phyloP scores from a whole-genome alignment of 2,888 invertebrate species.

The Meta bourneti region DNA sequence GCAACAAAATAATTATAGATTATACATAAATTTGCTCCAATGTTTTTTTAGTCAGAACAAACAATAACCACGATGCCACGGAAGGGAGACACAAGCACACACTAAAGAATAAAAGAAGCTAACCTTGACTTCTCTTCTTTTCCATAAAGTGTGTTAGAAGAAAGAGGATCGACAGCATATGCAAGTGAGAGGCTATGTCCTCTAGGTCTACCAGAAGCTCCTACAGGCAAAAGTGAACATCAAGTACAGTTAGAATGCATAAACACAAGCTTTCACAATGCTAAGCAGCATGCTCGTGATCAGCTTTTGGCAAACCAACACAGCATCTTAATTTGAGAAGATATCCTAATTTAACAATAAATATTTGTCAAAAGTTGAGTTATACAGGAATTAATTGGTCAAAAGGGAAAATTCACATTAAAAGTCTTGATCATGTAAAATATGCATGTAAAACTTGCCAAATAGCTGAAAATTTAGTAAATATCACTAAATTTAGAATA shows the following conservation, averaged over 20 bases:
- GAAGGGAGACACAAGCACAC: not conserved
- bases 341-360: not conserved
- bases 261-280: not conserved
- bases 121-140: conserved; percentile 69
- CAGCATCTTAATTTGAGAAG: no score
- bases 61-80: no score
- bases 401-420: not conserved
- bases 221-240: conserved; percentile 63
- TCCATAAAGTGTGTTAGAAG: conserved; percentile 57
- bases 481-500: no score
- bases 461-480: not conserved
- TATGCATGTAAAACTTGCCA: not conserved
- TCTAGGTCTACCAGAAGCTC: conserved; percentile 56
- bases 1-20: no score
- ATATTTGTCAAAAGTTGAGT: not conserved
- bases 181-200: conserved; percentile 72
- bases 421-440: not conserved
- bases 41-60: no score
- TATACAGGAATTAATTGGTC: not conserved
- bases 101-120: conserved; percentile 17
- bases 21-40: no score
- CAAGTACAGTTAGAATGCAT: conserved; percentile 2
- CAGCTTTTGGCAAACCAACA: not conserved
- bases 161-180: conserved; percentile 41
- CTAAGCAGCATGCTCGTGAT: conserved; percentile 4